Evolutionary conservation across 2,888 invertebrate genomes (phyloP).

Genomic region (Synanthedon vespiformis): DNA sequence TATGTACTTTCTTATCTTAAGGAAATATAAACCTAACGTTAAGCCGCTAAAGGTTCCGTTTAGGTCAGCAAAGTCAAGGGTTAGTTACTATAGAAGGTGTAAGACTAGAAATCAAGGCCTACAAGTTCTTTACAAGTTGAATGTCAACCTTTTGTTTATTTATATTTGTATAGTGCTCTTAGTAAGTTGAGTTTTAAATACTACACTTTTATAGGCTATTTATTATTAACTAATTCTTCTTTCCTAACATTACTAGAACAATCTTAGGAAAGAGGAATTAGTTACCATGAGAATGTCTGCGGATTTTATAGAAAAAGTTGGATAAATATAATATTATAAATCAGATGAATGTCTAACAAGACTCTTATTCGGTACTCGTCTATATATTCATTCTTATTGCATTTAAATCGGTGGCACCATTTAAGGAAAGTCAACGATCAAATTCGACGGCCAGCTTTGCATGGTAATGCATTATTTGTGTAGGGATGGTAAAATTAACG

Average conservation of each 20-base stretch:
- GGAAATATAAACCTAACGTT: slow-evolving; percentile 8
- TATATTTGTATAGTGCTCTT: slow-evolving; percentile 26
- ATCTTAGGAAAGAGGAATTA: too few relatives aligned
- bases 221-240: too few relatives aligned
- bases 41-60: slow-evolving; percentile 14
- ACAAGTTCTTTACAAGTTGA: slow-evolving; percentile 48
- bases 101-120: slow-evolving; percentile 56
- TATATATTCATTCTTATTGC: too few relatives aligned
- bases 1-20: slow-evolving; percentile 1
- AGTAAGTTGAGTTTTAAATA: too few relatives aligned
- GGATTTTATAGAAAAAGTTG: too few relatives aligned
- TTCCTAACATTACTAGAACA: too few relatives aligned
- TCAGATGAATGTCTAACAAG: too few relatives aligned
- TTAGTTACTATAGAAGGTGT: slow-evolving; percentile 18
- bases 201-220: too few relatives aligned
- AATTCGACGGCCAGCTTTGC: slow-evolving; percentile 35
- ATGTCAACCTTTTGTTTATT: slow-evolving; percentile 53
- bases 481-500: slow-evolving; percentile 50
- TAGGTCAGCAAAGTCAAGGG: slow-evolving; percentile 7
- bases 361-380: too few relatives aligned
- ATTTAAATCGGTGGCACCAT: slow-evolving; percentile 6
- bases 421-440: slow-evolving; percentile 14
- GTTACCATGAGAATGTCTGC: too few relatives aligned
- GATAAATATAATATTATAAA: too few relatives aligned
- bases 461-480: slow-evolving; percentile 45